Base-by-base conservation (phyloP, 2,888 invertebrate species). In the Notocelia uddmanniana region DNA sequence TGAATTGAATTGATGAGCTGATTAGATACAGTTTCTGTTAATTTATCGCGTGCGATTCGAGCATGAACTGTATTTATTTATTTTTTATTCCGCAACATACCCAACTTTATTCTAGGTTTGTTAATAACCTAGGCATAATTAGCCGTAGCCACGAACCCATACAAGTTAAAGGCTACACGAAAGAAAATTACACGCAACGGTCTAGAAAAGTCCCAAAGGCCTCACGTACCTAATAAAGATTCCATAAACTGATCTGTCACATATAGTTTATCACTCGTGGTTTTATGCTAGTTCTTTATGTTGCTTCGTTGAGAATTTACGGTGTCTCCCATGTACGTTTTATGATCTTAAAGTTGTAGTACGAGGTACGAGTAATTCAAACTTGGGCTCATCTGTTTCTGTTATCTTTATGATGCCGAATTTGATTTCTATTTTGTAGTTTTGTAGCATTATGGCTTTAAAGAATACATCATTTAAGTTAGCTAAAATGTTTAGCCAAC, bases 141-240 rank as follows among this genome's bases (percentile, higher is more conserved):
- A 67, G 54, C 34, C 10, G 18, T 60, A 55, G 45, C 71, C 55
- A 67, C 45, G 55, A 67, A 48, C 45, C 13, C 21, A 55, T 23
- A 21, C 60, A 18, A 26, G 45, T 60, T 54, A 64, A n/a, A 31
- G 34, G n/a, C 54, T 41, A 41, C 57, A 67, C 45, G 45, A 67
- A 41, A n/a, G 31, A 31, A 64, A 48, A 55, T 45, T 11, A 23
- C 64, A 64, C 70, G 70, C 63, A 70, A 64, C 11, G 63, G 34
- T 55, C 63, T 34, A 50, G 54, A 52, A 69, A 70, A 26, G 34
- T 62, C 31, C 18, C 23, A 48, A 15, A 57, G 26, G 41, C 62
- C 54, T 72, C 34, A 68, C 72, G 72, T 72, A 68, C 72, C 68
- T 72, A 68, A 62, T 57, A 72, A 48, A 68, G 72, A 68, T 71